These are phyloP conservation scores for Nipponacmea schrenckii DNA, from an alignment of 2,888 invertebrate genomes.

Conservation along the genomic window DNA sequence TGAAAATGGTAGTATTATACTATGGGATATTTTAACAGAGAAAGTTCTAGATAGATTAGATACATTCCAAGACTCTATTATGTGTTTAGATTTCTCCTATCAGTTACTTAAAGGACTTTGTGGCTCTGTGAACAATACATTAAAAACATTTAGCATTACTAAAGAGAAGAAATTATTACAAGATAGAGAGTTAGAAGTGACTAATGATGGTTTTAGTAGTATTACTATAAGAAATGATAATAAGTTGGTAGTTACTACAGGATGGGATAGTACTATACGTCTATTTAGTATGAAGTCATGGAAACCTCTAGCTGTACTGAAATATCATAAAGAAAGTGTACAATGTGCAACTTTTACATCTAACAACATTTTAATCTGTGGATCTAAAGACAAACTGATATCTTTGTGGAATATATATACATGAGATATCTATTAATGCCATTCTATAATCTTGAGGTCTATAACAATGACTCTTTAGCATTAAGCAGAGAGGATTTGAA, in stretches of 20 bases:
- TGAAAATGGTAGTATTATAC: slow-evolving; percentile 52
- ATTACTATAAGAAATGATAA: slow-evolving; percentile 50
- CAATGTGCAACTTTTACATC: slow-evolving; percentile 52
- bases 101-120: slow-evolving; percentile 32
- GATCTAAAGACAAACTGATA: slow-evolving; percentile 57
- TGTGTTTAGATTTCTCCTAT: slow-evolving; percentile 45
- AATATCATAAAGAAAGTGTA: slow-evolving; percentile 55
- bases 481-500: no score
- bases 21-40: slow-evolving; percentile 45
- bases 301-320: slow-evolving; percentile 57
- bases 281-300: slow-evolving; percentile 53
- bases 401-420: slow-evolving; percentile 61
- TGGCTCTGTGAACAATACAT: slow-evolving; percentile 45
- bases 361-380: slow-evolving; percentile 52
- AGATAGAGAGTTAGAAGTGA: slow-evolving; percentile 25
- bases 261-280: slow-evolving; percentile 59
- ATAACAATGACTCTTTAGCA: no score
- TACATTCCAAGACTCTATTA: slow-evolving; percentile 40
- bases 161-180: slow-evolving; percentile 25
- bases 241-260: slow-evolving; percentile 55
- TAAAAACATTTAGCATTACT: slow-evolving; percentile 37
- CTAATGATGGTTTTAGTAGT: slow-evolving; percentile 54
- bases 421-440: not conserved
- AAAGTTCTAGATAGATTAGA: slow-evolving; percentile 30
- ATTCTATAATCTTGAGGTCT: no score